Percentiles rank a stretch among this genome's conserved stretches.
Evolutionary conservation across 2,113 vertebrate genomes (phyloP).

Genomic region (Tauraco erythrolophus): DNA sequence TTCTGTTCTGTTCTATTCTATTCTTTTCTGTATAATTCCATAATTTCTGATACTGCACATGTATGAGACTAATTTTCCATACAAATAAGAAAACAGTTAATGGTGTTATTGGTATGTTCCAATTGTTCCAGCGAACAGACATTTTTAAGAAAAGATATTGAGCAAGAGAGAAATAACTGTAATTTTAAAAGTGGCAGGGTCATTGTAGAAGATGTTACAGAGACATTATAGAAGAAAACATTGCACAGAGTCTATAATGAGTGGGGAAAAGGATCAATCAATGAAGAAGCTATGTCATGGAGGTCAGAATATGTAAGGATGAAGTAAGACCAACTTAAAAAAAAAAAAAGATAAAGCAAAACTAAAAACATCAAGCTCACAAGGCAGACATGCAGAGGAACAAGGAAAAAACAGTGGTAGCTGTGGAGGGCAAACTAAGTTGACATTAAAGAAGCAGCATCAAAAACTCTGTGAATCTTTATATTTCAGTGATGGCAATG

Average conservation of each 20-base stretch:
- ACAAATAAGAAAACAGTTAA: neutral
- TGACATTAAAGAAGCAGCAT: neutral
- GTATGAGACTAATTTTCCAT: neutral
- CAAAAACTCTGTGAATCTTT: neutral
- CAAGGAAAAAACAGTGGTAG: neutral
- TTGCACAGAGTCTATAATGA: neutral
- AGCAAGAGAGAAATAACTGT: neutral
- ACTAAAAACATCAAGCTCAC: neutral
- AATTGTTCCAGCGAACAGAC: neutral
- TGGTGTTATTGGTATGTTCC: neutral
- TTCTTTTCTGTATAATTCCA: neutral
- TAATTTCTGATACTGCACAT: neutral
- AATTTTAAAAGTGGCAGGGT: neutral
- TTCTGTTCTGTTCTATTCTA: neutral
- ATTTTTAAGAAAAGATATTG: neutral
- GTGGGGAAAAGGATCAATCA: neutral
- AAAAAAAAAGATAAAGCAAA: neutral
- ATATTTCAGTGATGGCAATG: neutral
- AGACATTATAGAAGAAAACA: neutral
- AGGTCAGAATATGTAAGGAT: neutral
- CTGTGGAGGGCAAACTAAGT: neutral
- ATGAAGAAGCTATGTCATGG: neutral
- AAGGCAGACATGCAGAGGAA: neutral
- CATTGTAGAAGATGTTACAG: neutral
- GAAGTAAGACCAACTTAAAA: neutral